Conservation (phyloP, 2,888 invertebrate genomes). For the Phoenoteleia sp. region DNA sequence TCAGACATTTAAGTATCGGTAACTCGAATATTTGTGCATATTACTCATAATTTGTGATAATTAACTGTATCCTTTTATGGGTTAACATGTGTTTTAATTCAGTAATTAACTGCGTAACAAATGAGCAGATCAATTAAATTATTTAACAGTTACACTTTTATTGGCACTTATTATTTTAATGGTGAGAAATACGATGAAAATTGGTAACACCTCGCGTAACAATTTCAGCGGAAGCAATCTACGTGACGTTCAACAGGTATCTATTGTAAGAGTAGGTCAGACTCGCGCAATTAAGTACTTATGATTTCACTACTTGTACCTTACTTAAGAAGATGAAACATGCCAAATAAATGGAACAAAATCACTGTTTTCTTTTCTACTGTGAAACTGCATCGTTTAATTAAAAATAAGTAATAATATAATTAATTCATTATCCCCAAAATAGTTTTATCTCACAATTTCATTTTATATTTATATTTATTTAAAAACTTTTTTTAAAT, state of each 20-base stretch:
- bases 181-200: conserved; percentile 48
- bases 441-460: too few species aligned
- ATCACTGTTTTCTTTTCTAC: conserved; percentile 2
- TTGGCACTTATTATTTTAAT: conserved; percentile 24
- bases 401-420: neutral
- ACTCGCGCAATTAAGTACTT: conserved; percentile 76
- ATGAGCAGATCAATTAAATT: neutral
- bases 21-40: too few species aligned
- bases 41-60: too few species aligned
- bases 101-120: too few species aligned
- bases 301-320: conserved; percentile 75
- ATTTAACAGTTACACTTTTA: conserved; percentile 26
- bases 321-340: conserved; percentile 55
- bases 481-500: too few species aligned
- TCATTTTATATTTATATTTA: too few species aligned
- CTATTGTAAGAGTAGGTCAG: conserved; percentile 76
- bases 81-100: too few species aligned
- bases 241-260: conserved; percentile 79
- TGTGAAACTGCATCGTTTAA: neutral
- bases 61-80: too few species aligned
- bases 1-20: too few species aligned
- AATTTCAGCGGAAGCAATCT: conserved; percentile 64
- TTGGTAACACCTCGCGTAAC: conserved; percentile 58
- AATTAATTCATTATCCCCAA: too few species aligned
- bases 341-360: conserved; percentile 42